phyloP scores from a whole-genome alignment of 2,888 invertebrate genomes.

The Resseliella maxima region DNA sequence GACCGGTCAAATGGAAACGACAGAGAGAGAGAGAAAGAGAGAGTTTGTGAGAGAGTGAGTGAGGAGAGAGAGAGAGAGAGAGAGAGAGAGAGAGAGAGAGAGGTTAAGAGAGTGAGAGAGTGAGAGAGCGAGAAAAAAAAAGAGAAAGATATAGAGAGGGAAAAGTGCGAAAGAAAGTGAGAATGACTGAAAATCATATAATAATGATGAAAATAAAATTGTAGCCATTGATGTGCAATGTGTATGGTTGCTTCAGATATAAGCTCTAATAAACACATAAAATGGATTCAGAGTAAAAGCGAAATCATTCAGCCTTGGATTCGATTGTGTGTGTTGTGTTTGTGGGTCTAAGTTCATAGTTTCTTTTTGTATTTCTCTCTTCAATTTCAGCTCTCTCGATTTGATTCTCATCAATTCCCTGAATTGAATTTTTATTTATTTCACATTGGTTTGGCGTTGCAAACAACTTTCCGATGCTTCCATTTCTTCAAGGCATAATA shows the following conservation, averaged over 20 bases:
- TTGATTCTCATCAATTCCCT: not conserved
- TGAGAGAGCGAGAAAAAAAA: not conserved
- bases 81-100: too few species aligned
- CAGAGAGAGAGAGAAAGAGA: too few species aligned
- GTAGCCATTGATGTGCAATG: not conserved
- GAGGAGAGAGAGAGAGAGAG: too few species aligned
- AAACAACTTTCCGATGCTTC: not conserved
- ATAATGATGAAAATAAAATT: slow-evolving; percentile 26
- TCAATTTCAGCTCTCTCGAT: not conserved
- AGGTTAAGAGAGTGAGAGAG: too few species aligned
- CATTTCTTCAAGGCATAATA: not conserved
- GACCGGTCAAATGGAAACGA: not conserved
- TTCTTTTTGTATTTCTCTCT: not conserved
- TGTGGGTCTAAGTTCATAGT: too few species aligned
- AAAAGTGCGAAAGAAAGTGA: not conserved
- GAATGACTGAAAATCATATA: not conserved
- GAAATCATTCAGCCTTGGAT: not conserved
- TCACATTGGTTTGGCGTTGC: not conserved
- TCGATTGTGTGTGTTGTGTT: too few species aligned
- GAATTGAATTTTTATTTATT: slow-evolving; percentile 35
- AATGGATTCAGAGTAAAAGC: not conserved
- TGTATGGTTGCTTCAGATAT: slow-evolving; percentile 2
- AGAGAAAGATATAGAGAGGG: not conserved
- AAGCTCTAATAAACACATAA: slow-evolving; percentile 2
- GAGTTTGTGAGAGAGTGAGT: too few species aligned